Conservation (phyloP, 2,113 vertebrate genomes). For the Epinephelus cyanopodus region DNA sequence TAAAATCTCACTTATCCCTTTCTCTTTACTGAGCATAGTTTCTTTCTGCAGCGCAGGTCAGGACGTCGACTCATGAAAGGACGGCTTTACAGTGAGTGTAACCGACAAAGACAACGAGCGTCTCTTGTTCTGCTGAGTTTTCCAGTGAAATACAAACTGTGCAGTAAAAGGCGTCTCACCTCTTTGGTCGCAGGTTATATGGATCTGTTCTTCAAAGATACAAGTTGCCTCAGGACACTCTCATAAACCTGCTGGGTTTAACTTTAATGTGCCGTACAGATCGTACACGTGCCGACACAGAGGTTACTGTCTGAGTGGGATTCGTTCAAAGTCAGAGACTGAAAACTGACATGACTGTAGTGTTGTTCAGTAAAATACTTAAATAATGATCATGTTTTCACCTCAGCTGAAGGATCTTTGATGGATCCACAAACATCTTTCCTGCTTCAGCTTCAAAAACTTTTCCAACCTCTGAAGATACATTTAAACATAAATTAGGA, state of each 20-base stretch:
- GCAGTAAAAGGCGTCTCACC: constrained; percentile 57
- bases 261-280: constrained; percentile 33
- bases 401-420: background rate
- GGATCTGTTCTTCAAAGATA: constrained; percentile 63
- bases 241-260: constrained; percentile 55
- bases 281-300: constrained; percentile 14
- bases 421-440: background rate
- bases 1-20: constrained; percentile 32
- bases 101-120: constrained; percentile 38
- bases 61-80: background rate
- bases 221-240: constrained; percentile 42
- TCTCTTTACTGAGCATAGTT: constrained; percentile 37
- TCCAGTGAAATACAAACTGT: constrained; percentile 63
- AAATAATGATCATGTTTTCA: background rate
- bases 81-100: constrained; percentile 26
- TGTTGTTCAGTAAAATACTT: too few species aligned
- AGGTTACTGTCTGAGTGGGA: constrained; percentile 25
- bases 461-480: background rate
- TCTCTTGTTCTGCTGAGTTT: constrained; percentile 47
- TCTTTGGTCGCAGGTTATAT: constrained; percentile 39
- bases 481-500: background rate
- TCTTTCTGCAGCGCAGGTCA: constrained; percentile 35
- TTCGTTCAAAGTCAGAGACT: constrained; percentile 36
- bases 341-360: background rate
- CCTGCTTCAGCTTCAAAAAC: background rate